Base-by-base conservation (phyloP, 2,113 vertebrate species). In the Sakesphorus luctuosus region DNA sequence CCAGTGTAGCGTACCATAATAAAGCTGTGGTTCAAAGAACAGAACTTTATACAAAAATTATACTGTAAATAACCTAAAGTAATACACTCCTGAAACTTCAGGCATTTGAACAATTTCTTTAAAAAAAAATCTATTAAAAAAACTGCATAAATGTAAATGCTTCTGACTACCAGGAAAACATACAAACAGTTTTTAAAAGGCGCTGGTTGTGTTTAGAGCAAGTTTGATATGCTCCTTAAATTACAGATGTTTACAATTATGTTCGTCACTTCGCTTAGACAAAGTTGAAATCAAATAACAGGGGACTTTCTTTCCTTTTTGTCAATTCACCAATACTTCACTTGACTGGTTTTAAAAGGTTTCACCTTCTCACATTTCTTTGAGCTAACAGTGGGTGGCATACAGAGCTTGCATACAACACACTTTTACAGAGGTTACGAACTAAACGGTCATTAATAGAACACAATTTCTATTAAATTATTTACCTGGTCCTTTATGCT, bases 1-100 rank as follows among this genome's bases (percentile, higher is more conserved):
- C 98, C 98, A 98, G 98, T 98, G 98, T 98, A 98, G 98, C 98
- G 98, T 98, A 98, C 98, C 98, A 98, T 98, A 98, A 98, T 98
- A 98, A 98, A 98, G 98, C 98, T 98, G 98, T 97, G 97, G 98
- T 98, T 98, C 97, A 97, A 97, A 98, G 97, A 98, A 97, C 96
- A 98, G 96, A 98, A 97, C 97, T 98, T 98, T 97, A 98, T 97
- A 98, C 97, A 97, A 97, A 98, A 97, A 97, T 97, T 92, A 97
- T 97, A 98, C 93, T 93, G 97, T 96, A 98, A 97, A 97, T 96
- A 97, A 97, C 97, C 97, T 98, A 98, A 98, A 98, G 96, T 95
- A 97, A 97, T 95, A 96, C 65, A 96, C 89, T 97, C 96, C 97
- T 97, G 97, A 98, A 96, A 97, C 94, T 97, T 97, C 95, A 98